Percentiles rank a stretch among this genome's conserved stretches.
Conservation (phyloP, 2,888 invertebrate genomes). For the Caenorhabditis wallacei region DNA sequence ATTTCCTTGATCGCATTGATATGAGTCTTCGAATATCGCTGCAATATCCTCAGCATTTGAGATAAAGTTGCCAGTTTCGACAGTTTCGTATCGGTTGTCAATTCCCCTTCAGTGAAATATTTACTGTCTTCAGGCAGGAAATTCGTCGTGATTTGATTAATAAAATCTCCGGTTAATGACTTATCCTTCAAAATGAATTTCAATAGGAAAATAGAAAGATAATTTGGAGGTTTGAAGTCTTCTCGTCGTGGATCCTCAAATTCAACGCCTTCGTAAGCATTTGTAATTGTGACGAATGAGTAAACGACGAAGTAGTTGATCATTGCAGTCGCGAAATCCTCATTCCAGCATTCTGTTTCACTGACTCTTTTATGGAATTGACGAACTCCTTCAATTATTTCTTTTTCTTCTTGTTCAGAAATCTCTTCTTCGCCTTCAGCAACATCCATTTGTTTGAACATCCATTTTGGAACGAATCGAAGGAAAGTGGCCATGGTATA, state of each 20-base stretch:
- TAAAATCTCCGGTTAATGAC: constrained; percentile 7
- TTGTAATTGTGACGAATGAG: neutral
- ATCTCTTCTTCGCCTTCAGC: constrained; percentile 21
- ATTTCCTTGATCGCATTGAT: constrained; percentile 4
- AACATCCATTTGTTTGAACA: constrained; percentile 27
- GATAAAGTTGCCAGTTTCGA: constrained; percentile 4
- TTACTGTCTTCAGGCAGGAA: constrained; percentile 4
- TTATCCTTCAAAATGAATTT: constrained; percentile 48
- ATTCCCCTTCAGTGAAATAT: neutral
- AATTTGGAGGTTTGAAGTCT: constrained; percentile 20
- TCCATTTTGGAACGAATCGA: constrained; percentile 57
- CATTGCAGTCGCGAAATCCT: neutral
- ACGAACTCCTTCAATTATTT: constrained; percentile 35
- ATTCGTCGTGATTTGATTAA: neutral
- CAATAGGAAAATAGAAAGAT: constrained; percentile 26
- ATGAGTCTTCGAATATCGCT: constrained; percentile 31
- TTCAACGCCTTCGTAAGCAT: constrained; percentile 1
- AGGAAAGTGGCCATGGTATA: constrained; percentile 20
- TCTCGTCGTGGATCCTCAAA: constrained; percentile 54
- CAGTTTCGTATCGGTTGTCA: constrained; percentile 2
- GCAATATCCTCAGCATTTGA: constrained; percentile 26
- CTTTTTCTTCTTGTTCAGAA: constrained; percentile 16
- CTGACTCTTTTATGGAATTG: constrained; percentile 29
- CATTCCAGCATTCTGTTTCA: constrained; percentile 39
- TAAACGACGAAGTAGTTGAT: neutral